Percentiles rank a stretch among this genome's conserved stretches.
Conservation (phyloP, 2,888 invertebrate species). For the Seladonia tumulorum region DNA sequence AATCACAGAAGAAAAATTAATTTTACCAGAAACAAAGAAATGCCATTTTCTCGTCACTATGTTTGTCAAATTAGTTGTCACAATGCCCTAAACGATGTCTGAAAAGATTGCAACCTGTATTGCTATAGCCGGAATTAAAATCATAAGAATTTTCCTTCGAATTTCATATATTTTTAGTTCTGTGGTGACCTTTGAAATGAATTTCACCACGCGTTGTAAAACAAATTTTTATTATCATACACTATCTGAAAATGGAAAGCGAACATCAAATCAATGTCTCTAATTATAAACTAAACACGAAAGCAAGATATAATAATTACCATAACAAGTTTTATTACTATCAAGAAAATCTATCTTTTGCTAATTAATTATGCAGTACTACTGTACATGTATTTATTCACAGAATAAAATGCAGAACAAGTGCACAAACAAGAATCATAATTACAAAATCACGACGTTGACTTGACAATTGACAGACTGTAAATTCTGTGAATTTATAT, state of each 20-base stretch:
- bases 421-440: not conserved
- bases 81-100: no score
- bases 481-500: no score
- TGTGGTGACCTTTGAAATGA: not conserved
- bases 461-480: no score
- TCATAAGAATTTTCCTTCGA: no score
- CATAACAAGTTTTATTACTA: not conserved
- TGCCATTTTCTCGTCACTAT: no score
- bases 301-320: not conserved
- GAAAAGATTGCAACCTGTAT: no score
- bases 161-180: no score
- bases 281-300: not conserved
- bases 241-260: not conserved
- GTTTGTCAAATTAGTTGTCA: no score
- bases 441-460: no score
- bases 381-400: not conserved
- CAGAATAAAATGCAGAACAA: not conserved
- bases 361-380: not conserved
- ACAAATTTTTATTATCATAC: not conserved
- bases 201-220: not conserved
- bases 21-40: no score
- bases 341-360: constrained; percentile 5
- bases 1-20: no score
- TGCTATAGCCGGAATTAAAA: no score
- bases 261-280: not conserved